phyloP scores from a whole-genome alignment of 2,888 invertebrate genomes.

The Caenorhabditis zanzibari region DNA sequence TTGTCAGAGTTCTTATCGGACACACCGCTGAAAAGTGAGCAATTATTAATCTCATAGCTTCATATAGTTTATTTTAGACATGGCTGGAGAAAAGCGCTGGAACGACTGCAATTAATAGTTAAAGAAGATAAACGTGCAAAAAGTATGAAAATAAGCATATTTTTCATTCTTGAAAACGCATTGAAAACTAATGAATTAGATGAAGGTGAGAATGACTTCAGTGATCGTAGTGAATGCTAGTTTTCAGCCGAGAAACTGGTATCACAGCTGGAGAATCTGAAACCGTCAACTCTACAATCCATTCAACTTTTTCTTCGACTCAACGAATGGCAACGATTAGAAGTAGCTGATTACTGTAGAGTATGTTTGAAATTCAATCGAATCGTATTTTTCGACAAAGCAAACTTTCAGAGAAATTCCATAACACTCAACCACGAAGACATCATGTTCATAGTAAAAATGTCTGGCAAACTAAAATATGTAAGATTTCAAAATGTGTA shows the following conservation, averaged over 20 bases:
- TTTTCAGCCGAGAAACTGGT: slow-evolving; percentile 42
- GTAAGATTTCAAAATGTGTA: slow-evolving; percentile 2
- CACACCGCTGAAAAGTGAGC: slow-evolving; percentile 42
- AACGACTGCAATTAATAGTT: slow-evolving; percentile 9
- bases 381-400: too few relatives aligned
- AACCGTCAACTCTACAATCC: slow-evolving; percentile 23
- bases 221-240: not conserved
- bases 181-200: slow-evolving; percentile 17
- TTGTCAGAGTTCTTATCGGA: slow-evolving; percentile 32
- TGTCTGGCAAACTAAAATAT: slow-evolving; percentile 58
- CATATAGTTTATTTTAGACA: not conserved
- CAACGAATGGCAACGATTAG: slow-evolving; percentile 1
- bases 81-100: slow-evolving; percentile 41
- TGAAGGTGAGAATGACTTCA: slow-evolving; percentile 13
- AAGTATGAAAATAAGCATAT: slow-evolving; percentile 50
- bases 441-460: slow-evolving; percentile 29
- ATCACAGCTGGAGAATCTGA: not conserved
- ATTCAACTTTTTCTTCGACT: slow-evolving; percentile 48
- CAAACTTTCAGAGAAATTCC: slow-evolving; percentile 51
- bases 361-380: slow-evolving; percentile 27
- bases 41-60: too few relatives aligned
- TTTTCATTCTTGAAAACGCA: slow-evolving; percentile 48
- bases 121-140: slow-evolving; percentile 45
- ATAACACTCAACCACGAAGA: slow-evolving; percentile 31
- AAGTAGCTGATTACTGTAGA: slow-evolving; percentile 50